phyloP scores from a whole-genome alignment of 2,797 vertebrate species.

The Gallinago stenura region DNA sequence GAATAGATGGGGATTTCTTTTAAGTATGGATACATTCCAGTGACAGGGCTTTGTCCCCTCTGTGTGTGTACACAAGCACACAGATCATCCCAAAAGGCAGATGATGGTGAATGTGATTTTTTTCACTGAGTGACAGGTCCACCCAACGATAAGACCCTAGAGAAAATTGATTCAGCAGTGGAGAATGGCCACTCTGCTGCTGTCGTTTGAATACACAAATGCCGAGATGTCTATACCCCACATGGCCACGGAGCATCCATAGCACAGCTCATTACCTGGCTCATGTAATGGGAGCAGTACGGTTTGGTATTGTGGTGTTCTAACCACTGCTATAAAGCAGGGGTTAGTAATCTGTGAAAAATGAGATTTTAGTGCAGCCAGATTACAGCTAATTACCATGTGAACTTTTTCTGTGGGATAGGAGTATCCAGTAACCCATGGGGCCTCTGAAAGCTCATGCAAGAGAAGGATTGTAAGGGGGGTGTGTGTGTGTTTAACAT shows the following conservation, averaged over 20 bases:
- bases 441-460: background rate
- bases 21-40: background rate
- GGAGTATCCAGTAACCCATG: background rate
- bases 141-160: background rate
- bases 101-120: background rate
- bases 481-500: background rate
- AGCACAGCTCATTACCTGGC: background rate
- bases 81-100: background rate
- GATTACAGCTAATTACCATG: background rate
- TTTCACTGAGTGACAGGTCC: background rate
- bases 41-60: background rate
- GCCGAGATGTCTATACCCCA: background rate
- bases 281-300: background rate
- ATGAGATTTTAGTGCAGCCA: background rate
- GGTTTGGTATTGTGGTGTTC: background rate
- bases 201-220: background rate
- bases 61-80: background rate
- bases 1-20: background rate
- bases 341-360: background rate
- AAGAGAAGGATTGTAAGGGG: background rate
- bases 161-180: background rate
- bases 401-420: background rate
- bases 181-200: background rate
- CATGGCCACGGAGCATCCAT: background rate
- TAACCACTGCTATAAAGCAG: background rate